Evolutionary conservation across 2,113 vertebrate genomes (phyloP).

Genomic region (Spheniscus mendiculus): DNA sequence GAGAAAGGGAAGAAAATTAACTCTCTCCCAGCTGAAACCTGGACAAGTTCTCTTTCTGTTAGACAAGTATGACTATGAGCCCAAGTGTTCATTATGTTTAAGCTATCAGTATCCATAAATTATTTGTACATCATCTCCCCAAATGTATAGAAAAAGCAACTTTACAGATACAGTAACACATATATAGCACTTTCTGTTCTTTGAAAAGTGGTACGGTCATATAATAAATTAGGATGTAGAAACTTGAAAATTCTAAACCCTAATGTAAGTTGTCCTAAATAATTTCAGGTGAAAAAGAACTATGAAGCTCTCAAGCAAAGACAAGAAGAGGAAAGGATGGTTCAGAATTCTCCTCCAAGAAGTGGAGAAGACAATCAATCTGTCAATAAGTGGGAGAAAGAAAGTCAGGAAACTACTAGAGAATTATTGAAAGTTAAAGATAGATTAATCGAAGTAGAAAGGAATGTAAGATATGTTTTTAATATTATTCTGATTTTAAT

Average conservation of each 20-base stretch:
- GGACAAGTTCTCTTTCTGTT: background rate
- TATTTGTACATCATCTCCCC: background rate
- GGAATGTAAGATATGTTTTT: slow-evolving; percentile 84
- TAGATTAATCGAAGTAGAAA: slow-evolving; percentile 95
- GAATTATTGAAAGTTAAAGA: slow-evolving; percentile 97
- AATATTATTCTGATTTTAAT: background rate
- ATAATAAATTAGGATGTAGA: background rate
- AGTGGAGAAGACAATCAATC: slow-evolving; percentile 79
- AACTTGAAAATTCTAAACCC: background rate
- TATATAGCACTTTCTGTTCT: background rate
- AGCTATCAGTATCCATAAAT: background rate
- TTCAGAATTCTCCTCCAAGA: slow-evolving; percentile 86
- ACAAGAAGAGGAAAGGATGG: slow-evolving; percentile 94
- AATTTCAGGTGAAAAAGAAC: slow-evolving; percentile 94
- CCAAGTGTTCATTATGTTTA: background rate
- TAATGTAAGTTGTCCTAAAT: slow-evolving; percentile 6
- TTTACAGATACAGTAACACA: background rate
- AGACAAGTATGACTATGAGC: background rate
- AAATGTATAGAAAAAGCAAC: background rate
- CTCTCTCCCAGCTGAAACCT: too few species aligned
- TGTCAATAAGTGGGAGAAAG: slow-evolving; percentile 90
- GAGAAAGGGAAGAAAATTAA: too few species aligned
- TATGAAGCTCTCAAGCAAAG: slow-evolving; percentile 97
- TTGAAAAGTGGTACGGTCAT: background rate
- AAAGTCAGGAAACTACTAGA: slow-evolving; percentile 93